Base-by-base conservation (phyloP, 2,888 invertebrate species). In the Leptopilina myrica region DNA sequence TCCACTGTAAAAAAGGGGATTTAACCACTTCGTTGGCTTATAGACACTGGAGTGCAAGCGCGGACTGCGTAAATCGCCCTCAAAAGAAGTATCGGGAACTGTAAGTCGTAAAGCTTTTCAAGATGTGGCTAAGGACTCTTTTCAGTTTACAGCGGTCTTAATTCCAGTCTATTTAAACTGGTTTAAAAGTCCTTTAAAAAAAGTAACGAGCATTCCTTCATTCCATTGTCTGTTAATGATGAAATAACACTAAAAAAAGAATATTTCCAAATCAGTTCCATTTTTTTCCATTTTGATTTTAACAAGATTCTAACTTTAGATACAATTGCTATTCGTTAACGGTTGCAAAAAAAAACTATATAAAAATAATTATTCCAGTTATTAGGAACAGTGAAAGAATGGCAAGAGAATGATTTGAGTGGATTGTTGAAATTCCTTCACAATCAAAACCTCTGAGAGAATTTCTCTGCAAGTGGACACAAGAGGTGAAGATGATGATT, bases 131-230 rank as follows among this genome's bases (percentile, higher is more conserved):
- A 89, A 88, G 86, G 84, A 84, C 84, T 86, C 85, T 87, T 88
- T 89, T 67, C n/a, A 89, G 89, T 89, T 89, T 87, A 89, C 87
- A 86, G 85, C 83, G 86, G 88, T 88, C 89, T 89, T 89, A 89
- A 88, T 85, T 83, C 83, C 80, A 78, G 20, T 20, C 12, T 20
- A 12, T 67, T 12, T 49, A 49, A 46, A 46, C 67, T 6, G 49
- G 12, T 20, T 67, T 43, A 20, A 67, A 49, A 6, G 12, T 2
- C 46, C 26, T 5, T 49, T 33, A 33, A 5, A n/a, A 67, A 49
- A 15, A 15, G 49, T 49, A 46, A 43, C 15, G 15, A 66, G 46
- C 4, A 7, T n/a, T 14, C 40, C 40, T 40, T 65, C 6, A 7
- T 14, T 1, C n/a, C 40, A 65, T 40, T 33, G 20, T 67, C 20